Percentiles rank a stretch among this genome's conserved stretches.
phyloP scores from a whole-genome alignment of 64 coral and sea anemone species.

The Stylophora pistillata region DNA sequence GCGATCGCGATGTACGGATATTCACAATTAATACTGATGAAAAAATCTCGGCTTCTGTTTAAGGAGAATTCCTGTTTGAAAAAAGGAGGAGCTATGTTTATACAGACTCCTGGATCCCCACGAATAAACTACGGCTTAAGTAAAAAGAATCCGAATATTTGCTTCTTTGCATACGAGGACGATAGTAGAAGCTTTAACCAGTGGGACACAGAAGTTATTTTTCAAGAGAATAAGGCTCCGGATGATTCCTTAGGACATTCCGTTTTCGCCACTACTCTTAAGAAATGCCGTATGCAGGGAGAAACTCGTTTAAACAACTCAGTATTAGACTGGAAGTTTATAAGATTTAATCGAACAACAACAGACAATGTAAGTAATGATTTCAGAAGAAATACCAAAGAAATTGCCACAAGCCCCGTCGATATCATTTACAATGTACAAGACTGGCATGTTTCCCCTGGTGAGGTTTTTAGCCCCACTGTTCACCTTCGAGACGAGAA shows the following conservation, averaged over 20 bases:
- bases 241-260: conserved; percentile 33
- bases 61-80: conserved; percentile 35
- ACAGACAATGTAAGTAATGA: background rate
- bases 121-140: conserved; percentile 16
- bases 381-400: conserved; percentile 6
- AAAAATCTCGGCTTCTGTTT: conserved; percentile 57
- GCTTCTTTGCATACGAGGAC: conserved; percentile 71
- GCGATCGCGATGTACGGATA: conserved; percentile 70
- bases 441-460: conserved; percentile 69
- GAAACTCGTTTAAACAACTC: conserved; percentile 30
- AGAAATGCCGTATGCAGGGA: conserved; percentile 17
- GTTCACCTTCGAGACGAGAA: conserved; percentile 39
- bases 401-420: conserved; percentile 69
- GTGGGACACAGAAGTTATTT: conserved; percentile 54
- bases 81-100: conserved; percentile 63
- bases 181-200: conserved; percentile 5
- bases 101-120: conserved; percentile 44
- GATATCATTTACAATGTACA: conserved; percentile 30
- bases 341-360: conserved; percentile 22
- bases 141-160: conserved; percentile 11
- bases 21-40: conserved; percentile 53
- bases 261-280: conserved; percentile 65
- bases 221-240: conserved; percentile 57
- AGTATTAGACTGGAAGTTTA: conserved; percentile 61
- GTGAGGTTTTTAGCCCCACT: conserved; percentile 39